A percentile compares a stretch with the other conserved stretches of the same genome.
Evolutionary conservation across 1,140 invertebrate species (phyloP).

Genomic region (Pseudomyrmex gracilis): DNA sequence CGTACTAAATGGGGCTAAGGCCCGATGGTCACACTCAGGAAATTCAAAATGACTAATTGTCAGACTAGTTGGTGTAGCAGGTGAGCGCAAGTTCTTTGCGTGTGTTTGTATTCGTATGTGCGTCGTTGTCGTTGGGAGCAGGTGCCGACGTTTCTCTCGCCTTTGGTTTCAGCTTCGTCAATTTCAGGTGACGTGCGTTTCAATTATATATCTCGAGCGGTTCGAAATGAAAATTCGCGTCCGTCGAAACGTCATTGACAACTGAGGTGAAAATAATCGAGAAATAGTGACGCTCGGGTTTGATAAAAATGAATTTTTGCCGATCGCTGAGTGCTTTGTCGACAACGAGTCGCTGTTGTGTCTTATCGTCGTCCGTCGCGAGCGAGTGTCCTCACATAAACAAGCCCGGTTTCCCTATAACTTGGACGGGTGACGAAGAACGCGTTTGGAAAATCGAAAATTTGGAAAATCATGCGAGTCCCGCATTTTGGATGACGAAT

Average conservation of each 20-base stretch:
- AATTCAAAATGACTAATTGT: conserved; percentile 84
- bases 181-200: neutral
- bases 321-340: too few species aligned
- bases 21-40: conserved; percentile 58
- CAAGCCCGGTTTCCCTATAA: too few species aligned
- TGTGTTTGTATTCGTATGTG: neutral
- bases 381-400: neutral
- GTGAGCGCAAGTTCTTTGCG: conserved; percentile 76
- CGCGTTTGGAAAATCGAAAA: neutral
- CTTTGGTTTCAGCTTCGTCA: neutral
- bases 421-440: neutral
- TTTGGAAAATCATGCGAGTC: conserved; percentile 4
- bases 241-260: neutral
- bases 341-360: too few species aligned
- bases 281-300: neutral
- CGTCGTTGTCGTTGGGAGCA: neutral
- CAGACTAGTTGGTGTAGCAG: conserved; percentile 81
- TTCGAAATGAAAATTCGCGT: neutral
- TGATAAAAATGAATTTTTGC: neutral
- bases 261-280: neutral
- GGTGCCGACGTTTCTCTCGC: neutral
- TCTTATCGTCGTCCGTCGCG: neutral
- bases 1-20: too few species aligned
- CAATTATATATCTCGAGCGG: too few species aligned
- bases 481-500: conserved; percentile 32